Base-by-base conservation (phyloP, 2,888 invertebrate species). In the Unio pictorum region DNA sequence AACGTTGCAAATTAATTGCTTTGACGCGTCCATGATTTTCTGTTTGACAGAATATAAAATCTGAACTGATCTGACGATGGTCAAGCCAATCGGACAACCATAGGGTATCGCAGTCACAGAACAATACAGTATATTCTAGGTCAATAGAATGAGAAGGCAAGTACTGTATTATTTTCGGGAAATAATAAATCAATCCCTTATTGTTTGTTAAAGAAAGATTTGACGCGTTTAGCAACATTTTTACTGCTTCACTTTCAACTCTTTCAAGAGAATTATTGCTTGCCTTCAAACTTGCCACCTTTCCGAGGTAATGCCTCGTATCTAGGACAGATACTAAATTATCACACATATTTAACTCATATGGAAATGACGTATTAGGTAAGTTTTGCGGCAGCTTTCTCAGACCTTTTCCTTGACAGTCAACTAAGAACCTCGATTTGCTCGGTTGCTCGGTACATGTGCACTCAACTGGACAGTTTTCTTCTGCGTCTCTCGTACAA, bases 381-480 rank as follows among this genome's bases (percentile, higher is more conserved):
- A 71, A n/a, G 20, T 34, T 18, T 15, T 1, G 7, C 6, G 67
- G 67, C n/a, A 68, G n/a, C 6, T 56, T 5, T 28, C 4, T 18
- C 45, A 65, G 61, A 23, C 45, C 34, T 20, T 57, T 64, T 55
- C 57, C 18, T 15, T 64, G 59, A 55, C 71, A 71, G 55, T 68
- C 62, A 5, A 71, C 65, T 11, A 65, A 61, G 23, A 61, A 54
- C 15, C 67, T n/a, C 8, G 26, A 30, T 65, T 68, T 30, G 15
- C 59, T 64, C 18, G 68, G 67, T 56, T 71, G 71, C 26, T 65
- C 60, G 28, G 64, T 62, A 34, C 71, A 68, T 56, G 54, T 20
- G 28, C 71, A 71, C 15, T 57, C 4, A 55, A n/a, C 54, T 18
- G 67, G 64, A 58, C 71, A 71, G 4, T n/a, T 61, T 6, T 63